Percentiles rank a stretch among this genome's conserved stretches.
These are phyloP conservation scores for Mactra quadrangularis DNA, from an alignment of 1,140 invertebrate species.

Conservation along the genomic window DNA sequence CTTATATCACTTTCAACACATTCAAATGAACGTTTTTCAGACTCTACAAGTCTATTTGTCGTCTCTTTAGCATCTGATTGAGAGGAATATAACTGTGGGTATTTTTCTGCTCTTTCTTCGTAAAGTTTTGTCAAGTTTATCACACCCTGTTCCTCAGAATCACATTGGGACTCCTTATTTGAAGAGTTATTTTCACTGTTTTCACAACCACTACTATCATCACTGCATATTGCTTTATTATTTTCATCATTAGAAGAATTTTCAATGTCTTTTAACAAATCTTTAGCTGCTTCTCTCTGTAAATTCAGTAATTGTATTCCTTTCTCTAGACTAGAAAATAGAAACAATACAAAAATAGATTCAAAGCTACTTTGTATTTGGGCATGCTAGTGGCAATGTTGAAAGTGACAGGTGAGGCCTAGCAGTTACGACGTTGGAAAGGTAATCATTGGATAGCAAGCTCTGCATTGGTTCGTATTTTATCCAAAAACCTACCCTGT, in stretches of 20 bases:
- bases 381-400: too few relatives aligned
- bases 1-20: conserved; percentile 14
- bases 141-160: not conserved
- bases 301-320: conserved; percentile 18
- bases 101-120: not conserved
- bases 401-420: too few relatives aligned
- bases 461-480: too few relatives aligned
- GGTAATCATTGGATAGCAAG: too few relatives aligned
- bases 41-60: too few relatives aligned
- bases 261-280: not conserved
- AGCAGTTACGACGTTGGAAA: too few relatives aligned
- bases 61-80: not conserved
- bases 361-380: not conserved
- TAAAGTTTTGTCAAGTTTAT: conserved; percentile 19
- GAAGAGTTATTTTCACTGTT: not conserved
- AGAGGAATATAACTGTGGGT: conserved; percentile 5
- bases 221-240: not conserved
- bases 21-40: conserved; percentile 18
- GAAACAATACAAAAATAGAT: too few relatives aligned
- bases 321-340: conserved; percentile 19
- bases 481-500: too few relatives aligned
- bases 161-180: not conserved
- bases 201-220: not conserved
- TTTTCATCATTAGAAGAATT: not conserved
- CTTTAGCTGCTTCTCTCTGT: conserved; percentile 8